These are phyloP conservation scores for Phaedon cochleariae DNA, from an alignment of 2,888 invertebrate genomes.

Conservation along the genomic window DNA sequence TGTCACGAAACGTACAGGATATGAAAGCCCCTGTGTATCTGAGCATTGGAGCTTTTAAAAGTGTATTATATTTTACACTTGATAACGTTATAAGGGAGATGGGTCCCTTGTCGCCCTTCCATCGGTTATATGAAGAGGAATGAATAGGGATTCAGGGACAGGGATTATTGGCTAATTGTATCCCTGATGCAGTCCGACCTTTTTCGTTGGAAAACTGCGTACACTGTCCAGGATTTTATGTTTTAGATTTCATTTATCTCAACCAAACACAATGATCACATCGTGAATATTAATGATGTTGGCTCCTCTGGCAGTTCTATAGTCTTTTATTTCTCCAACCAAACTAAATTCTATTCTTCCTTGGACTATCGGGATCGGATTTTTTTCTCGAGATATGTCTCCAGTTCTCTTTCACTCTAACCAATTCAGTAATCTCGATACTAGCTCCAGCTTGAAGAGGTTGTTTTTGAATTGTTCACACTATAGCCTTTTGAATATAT, in stretches of 20 bases:
- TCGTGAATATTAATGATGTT: no score
- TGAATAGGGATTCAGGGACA: slow-evolving; percentile 55
- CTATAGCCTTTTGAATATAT: no score
- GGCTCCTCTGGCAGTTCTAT: no score
- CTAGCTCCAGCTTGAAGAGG: no score
- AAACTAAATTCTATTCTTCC: no score
- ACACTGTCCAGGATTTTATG: slow-evolving; percentile 32
- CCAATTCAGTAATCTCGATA: no score
- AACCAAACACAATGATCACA: no score
- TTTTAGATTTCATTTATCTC: slow-evolving; percentile 22
- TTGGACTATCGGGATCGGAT: no score
- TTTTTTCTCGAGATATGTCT: no score
- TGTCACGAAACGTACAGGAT: background rate
- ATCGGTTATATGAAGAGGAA: slow-evolving; percentile 58
- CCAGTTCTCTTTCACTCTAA: no score
- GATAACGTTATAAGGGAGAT: slow-evolving; percentile 58
- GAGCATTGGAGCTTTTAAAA: slow-evolving; percentile 39
- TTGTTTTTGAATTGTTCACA: no score
- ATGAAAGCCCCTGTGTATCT: slow-evolving; percentile 9
- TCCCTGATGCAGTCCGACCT: slow-evolving; percentile 47
- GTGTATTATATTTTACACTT: slow-evolving; percentile 55
- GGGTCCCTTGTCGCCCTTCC: slow-evolving; percentile 56
- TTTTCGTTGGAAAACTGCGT: slow-evolving; percentile 48
- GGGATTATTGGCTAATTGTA: slow-evolving; percentile 59
- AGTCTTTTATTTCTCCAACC: no score